These are phyloP conservation scores for Cettia cetti DNA, from an alignment of 2,113 vertebrate genomes.

Conservation along the genomic window DNA sequence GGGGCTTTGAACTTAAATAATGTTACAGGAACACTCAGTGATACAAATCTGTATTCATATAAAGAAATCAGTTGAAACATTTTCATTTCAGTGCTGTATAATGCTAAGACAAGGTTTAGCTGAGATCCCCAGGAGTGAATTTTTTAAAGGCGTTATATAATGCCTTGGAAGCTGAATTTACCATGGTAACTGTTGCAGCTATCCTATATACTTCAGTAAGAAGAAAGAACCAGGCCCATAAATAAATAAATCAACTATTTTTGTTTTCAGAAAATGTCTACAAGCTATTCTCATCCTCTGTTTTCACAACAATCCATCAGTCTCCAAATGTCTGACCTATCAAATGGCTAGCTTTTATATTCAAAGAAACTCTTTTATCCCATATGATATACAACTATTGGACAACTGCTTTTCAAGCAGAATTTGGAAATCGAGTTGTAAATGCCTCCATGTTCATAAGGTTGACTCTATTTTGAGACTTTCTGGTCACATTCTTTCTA, in stretches of 20 bases:
- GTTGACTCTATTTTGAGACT: not conserved
- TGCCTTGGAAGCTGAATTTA: slow-evolving; percentile 17
- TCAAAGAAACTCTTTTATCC: not conserved
- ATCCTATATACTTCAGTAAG: not conserved
- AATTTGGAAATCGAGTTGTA: not conserved
- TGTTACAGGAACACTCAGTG: not conserved
- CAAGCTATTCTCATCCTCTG: not conserved
- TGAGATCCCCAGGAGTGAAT: not conserved
- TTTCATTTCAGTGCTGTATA: not conserved
- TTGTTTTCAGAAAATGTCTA: not conserved
- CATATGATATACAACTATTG: not conserved
- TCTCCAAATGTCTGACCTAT: not conserved
- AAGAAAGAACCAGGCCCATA: not conserved
- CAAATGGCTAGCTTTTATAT: not conserved
- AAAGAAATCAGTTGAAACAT: not conserved
- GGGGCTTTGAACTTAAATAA: not conserved
- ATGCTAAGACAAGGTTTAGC: not conserved
- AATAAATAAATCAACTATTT: not conserved
- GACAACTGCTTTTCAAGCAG: not conserved
- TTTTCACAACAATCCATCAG: not conserved
- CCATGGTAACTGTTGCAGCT: slow-evolving; percentile 53
- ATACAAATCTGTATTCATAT: not conserved
- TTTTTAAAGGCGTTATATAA: slow-evolving; percentile 12
- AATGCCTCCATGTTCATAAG: not conserved
- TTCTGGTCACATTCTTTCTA: not conserved